Evolutionary conservation across 2,797 vertebrate genomes (phyloP).

Genomic region (Echiichthys vipera): DNA sequence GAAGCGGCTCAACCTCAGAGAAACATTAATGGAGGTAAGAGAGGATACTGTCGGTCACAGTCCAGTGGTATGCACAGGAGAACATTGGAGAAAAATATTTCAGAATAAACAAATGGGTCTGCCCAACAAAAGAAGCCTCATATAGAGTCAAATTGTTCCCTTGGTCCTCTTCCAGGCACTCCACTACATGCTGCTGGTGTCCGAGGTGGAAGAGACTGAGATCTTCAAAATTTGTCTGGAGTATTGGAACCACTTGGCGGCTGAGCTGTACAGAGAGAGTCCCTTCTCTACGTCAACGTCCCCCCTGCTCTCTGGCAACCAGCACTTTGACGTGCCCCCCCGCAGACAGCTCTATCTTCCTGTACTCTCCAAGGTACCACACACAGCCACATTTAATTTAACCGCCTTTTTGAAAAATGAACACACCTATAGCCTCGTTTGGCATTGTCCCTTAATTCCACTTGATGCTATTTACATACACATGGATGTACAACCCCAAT

Average conservation of each 20-base stretch:
- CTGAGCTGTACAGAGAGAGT: slow-evolving; percentile 96
- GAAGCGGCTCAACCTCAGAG: slow-evolving; percentile 93
- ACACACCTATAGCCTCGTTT: neutral
- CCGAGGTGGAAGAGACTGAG: slow-evolving; percentile 97
- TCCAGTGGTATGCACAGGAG: neutral
- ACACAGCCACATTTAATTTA: neutral
- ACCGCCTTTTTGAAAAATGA: neutral
- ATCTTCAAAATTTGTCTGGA: slow-evolving; percentile 98
- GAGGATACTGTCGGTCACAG: neutral
- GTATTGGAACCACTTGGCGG: slow-evolving; percentile 98
- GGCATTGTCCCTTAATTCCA: neutral
- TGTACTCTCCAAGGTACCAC: slow-evolving; percentile 92
- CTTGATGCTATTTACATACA: neutral
- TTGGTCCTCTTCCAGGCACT: slow-evolving; percentile 59
- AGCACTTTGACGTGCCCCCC: slow-evolving; percentile 96
- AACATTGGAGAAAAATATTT: neutral
- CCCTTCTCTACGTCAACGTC: slow-evolving; percentile 95
- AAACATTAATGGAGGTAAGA: slow-evolving; percentile 95
- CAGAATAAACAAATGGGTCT: neutral
- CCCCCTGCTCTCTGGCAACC: slow-evolving; percentile 93
- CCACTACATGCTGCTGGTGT: slow-evolving; percentile 92
- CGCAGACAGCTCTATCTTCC: slow-evolving; percentile 95
- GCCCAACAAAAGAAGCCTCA: no score
- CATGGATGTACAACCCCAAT: no score
- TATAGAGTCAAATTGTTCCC: neutral